A percentile compares a stretch with the other conserved stretches of the same genome.
Conservation (phyloP, 2,797 vertebrate species). For the Sebastes reedi region DNA sequence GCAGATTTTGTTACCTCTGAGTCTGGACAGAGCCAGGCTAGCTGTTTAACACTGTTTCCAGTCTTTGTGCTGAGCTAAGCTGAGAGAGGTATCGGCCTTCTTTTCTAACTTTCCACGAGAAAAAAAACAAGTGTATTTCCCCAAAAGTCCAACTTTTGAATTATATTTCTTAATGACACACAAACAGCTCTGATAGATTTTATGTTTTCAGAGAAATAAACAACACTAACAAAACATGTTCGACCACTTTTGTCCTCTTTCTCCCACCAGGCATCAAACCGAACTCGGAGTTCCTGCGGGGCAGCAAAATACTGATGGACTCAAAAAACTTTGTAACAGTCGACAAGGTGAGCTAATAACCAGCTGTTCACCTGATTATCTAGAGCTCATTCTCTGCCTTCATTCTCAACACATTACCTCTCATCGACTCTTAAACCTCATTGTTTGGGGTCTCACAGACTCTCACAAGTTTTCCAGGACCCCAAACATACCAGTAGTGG, state of each 20-base stretch:
- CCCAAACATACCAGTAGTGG: neutral
- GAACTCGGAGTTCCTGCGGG: slow-evolving; percentile 79
- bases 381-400: neutral
- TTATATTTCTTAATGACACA: neutral
- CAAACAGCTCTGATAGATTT: neutral
- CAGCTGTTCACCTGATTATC: neutral
- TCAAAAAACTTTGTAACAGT: slow-evolving; percentile 80
- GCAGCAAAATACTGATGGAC: slow-evolving; percentile 78
- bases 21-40: neutral
- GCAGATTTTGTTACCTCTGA: neutral
- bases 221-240: neutral
- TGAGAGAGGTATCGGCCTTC: neutral
- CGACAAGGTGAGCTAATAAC: slow-evolving; percentile 80
- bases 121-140: neutral
- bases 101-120: neutral
- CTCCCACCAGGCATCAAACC: slow-evolving; percentile 71
- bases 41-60: no score
- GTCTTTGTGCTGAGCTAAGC: no score
- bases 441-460: neutral
- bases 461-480: neutral
- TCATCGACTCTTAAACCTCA: neutral
- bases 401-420: neutral
- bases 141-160: neutral
- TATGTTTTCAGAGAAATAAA: neutral
- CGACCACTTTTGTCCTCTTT: neutral